Base-by-base conservation (phyloP, 2,888 invertebrate genomes). In the Synanthedon tipuliformis region DNA sequence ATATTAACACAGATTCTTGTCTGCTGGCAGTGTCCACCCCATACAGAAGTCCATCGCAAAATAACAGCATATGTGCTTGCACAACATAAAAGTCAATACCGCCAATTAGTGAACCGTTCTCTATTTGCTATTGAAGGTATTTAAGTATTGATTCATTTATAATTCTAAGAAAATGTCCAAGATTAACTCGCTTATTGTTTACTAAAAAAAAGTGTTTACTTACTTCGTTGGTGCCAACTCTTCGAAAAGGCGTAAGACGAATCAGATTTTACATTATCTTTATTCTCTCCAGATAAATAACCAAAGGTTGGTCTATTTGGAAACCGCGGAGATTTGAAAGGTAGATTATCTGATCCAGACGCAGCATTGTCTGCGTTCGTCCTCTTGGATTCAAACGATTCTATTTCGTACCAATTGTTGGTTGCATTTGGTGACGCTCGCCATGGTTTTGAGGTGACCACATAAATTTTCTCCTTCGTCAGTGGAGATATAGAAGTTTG, bases 401-500 rank as follows among this genome's bases (percentile, higher is more conserved):
- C 67, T 48, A 69, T 57, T 48, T 68, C 64, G 58, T 81, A 75
- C 73, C 77, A 79, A 50, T 78, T 75, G 49, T 66, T 69, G n/a
- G 78, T 64, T 41, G 56, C 61, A 55, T 75, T 75, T 51, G 61
- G 59, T 41, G 68, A 62, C 51, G 79, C 82, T 58, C 71, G 77
- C 81, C 88, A 88, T 15, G 93, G 89, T 66, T 92, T 91, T 0
- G 95, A 94, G 3, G 95, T 95, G 0, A 95, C 94, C 1, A 95
- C 93, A 62, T 94, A 94, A 0, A 95, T 90, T 69, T 93, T 93
- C 78, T 95, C 95, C 65, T 92, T 92, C 4, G 93, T 93, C 55
- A 91, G 78, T n/a, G 94, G 91, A 11, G 93, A 92, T 68, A 93
- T 91, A 15, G 93, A 91, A 1, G 93, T 90, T 68, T 91, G 89